Conservation (phyloP, 2,113 vertebrate genomes). For the Catharus minimus region DNA sequence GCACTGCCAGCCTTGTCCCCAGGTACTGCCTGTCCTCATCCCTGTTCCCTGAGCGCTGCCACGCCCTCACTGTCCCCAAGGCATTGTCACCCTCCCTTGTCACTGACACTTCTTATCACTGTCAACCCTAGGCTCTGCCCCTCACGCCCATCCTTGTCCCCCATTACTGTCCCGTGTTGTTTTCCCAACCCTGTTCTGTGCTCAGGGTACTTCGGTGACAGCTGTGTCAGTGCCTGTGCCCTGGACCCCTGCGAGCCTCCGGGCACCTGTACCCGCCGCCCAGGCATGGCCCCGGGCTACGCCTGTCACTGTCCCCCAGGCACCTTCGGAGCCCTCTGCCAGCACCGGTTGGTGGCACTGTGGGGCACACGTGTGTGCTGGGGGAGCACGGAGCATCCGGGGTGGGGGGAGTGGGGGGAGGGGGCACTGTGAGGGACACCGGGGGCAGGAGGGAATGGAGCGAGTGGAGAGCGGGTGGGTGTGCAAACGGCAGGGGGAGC, state of each 20-base stretch:
- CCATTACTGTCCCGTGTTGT: not conserved
- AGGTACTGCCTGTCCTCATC: not conserved
- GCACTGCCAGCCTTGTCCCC: not conserved
- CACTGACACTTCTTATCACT: not conserved
- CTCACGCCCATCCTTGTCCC: not conserved
- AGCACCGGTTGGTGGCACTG: conserved; percentile 81
- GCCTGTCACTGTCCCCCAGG: conserved; percentile 84
- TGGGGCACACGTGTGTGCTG: rapidly evolving
- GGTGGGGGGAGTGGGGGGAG: rapidly evolving
- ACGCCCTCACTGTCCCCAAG: not conserved
- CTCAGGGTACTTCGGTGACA: conserved; percentile 89
- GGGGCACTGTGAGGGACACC: rapidly evolving
- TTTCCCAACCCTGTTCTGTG: not conserved
- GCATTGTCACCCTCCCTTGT: not conserved
- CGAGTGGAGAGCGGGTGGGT: not conserved
- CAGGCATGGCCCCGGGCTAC: conserved; percentile 80
- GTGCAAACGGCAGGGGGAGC: not conserved
- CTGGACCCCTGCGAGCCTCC: conserved; percentile 91
- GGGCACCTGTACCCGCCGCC: conserved; percentile 80
- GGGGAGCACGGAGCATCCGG: rapidly evolving
- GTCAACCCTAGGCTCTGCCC: not conserved
- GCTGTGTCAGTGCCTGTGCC: conserved; percentile 86
- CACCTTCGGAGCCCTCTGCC: conserved; percentile 91
- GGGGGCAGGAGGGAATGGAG: rapidly evolving
- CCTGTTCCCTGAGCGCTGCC: not conserved